A percentile compares a stretch with the other conserved stretches of the same genome.
These are phyloP conservation scores for Aphelenchoides fujianensis DNA, from an alignment of 1,140 invertebrate genomes.

Conservation along the genomic window DNA sequence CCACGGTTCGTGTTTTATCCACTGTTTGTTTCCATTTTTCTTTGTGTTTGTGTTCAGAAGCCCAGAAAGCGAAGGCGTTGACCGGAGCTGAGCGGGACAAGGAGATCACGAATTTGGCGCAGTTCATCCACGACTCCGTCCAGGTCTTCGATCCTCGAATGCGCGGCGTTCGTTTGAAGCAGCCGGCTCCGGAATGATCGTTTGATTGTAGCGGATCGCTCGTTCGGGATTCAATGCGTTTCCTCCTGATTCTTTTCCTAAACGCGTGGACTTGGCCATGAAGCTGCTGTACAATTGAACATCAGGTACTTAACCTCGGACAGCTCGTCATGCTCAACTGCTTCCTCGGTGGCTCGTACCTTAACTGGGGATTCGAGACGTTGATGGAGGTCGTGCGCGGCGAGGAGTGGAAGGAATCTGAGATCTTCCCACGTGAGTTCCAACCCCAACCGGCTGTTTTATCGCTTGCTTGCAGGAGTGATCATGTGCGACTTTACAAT, in stretches of 20 bases:
- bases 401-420: constrained; percentile 49
- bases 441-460: too few species aligned
- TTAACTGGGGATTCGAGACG: constrained; percentile 64
- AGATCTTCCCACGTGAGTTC: constrained; percentile 46
- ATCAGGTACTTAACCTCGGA: too few species aligned
- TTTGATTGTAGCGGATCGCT: constrained; percentile 14
- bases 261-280: constrained; percentile 65
- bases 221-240: constrained; percentile 49
- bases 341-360: constrained; percentile 65
- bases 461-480: too few species aligned
- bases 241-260: too few species aligned
- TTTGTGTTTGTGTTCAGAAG: too few species aligned
- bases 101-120: constrained; percentile 50
- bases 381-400: constrained; percentile 33
- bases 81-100: constrained; percentile 45
- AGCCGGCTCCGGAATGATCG: not conserved
- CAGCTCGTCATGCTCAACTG: constrained; percentile 65
- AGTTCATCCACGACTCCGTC: constrained; percentile 56
- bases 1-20: too few species aligned
- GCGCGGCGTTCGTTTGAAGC: constrained; percentile 10
- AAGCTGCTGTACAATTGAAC: constrained; percentile 65
- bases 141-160: constrained; percentile 40
- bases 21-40: too few species aligned
- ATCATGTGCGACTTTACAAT: constrained; percentile 52
- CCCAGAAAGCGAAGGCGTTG: constrained; percentile 20